These are phyloP conservation scores for Nineta flava DNA, from an alignment of 2,888 invertebrate genomes.

Conservation along the genomic window DNA sequence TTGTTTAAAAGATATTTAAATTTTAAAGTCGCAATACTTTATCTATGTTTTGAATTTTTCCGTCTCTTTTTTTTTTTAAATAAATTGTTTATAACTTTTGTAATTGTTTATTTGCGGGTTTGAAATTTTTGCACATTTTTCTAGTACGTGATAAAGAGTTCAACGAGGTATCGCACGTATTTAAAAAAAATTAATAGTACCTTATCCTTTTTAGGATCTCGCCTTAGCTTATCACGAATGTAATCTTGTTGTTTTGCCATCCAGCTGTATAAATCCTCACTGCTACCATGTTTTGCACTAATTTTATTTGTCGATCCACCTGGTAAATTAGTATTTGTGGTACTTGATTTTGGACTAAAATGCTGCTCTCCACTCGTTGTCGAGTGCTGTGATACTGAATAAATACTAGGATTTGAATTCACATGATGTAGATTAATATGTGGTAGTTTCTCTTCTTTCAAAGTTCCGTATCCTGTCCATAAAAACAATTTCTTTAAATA, in stretches of 20 bases:
- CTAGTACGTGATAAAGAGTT: no score
- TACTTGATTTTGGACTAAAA: conserved; percentile 26
- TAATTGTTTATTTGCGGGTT: no score
- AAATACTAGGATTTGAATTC: conserved; percentile 49
- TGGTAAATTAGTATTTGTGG: conserved; percentile 21
- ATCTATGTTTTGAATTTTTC: no score
- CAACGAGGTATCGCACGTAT: no score
- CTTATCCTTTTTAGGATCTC: conserved; percentile 10
- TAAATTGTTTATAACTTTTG: neutral
- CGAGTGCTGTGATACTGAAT: conserved; percentile 19
- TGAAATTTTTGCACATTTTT: neutral
- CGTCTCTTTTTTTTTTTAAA: no score
- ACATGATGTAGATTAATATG: conserved; percentile 29
- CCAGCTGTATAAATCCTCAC: conserved; percentile 75
- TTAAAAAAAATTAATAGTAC: no score
- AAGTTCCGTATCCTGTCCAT: conserved; percentile 50
- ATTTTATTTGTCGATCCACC: conserved; percentile 34
- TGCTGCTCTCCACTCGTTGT: conserved; percentile 21
- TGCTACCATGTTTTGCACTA: conserved; percentile 14
- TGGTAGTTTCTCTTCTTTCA: conserved; percentile 47
- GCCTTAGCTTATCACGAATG: conserved; percentile 26
- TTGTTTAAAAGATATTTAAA: no score
- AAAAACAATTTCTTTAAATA: neutral
- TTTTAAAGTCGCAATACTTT: no score
- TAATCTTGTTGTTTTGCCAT: conserved; percentile 81